Evolutionary conservation across 2,888 invertebrate species (phyloP).

Genomic region (Liodrosophila aerea): DNA sequence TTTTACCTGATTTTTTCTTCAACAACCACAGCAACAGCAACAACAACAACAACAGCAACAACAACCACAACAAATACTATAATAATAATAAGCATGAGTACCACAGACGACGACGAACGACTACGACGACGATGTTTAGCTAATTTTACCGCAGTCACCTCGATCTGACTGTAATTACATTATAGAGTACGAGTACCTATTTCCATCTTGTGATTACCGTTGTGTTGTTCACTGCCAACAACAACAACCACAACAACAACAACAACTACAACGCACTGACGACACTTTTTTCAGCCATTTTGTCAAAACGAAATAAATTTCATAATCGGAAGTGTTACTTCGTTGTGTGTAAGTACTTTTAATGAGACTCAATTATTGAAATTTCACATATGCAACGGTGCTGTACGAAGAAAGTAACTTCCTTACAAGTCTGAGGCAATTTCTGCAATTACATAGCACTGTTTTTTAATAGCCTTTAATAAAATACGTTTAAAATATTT

Average conservation of each 20-base stretch:
- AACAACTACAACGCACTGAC: constrained; percentile 25
- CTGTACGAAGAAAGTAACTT: constrained; percentile 46
- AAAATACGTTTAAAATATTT: no score
- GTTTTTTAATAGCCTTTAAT: no score
- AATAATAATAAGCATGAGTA: no score
- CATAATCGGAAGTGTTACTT: constrained; percentile 72
- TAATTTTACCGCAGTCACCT: constrained; percentile 65
- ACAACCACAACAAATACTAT: no score
- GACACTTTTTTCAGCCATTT: constrained; percentile 58
- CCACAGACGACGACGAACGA: neutral
- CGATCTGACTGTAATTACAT: constrained; percentile 71
- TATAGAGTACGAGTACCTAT: constrained; percentile 62
- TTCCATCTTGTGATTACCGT: constrained; percentile 71
- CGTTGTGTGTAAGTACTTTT: constrained; percentile 38
- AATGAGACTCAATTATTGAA: constrained; percentile 74
- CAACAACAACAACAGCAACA: no score
- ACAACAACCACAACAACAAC: constrained; percentile 21
- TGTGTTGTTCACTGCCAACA: constrained; percentile 22
- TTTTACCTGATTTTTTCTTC: constrained; percentile 56
- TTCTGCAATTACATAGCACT: constrained; percentile 9
- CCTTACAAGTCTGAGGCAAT: constrained; percentile 31
- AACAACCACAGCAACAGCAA: constrained; percentile 27
- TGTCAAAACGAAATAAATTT: constrained; percentile 71
- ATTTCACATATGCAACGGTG: constrained; percentile 70
- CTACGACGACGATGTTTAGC: constrained; percentile 50